Evolutionary conservation across 2,888 invertebrate species (phyloP), one percentile per base, ranked within the genome.

Genomic region (Platycheirus rosarum): DNA sequence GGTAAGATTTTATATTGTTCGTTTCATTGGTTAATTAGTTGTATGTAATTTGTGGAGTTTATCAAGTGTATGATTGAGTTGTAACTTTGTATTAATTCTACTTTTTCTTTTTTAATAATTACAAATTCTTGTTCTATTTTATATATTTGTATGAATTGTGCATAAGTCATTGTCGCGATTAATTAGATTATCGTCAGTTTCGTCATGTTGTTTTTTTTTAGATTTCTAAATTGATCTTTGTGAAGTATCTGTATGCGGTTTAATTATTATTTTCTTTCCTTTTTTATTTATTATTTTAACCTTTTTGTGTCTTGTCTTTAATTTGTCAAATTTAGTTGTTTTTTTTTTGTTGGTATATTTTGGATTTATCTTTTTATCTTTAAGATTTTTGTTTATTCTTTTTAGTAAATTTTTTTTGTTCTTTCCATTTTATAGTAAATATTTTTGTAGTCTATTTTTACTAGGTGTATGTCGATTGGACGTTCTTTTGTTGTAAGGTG

Each of bases 371-470:
- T 23, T 9, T 14, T 48, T 26, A 9, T 26, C 13, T 48, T 48
- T 7, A 14, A n/a, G 8, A 48, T 48, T 13, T 48, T 48, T 48
- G 13, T 48, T 48, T 48, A 48, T 48, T 48, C 48, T 26, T 14
- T 26, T 48, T 14, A 48, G 3, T 26, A 26, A 1, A 14, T 26
- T 48, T 48, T 48, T 16, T 8, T 32, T 32, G 29, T 32, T 32
- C 8, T 32, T 32, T 32, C 29, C 8, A 32, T n/a, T n/a, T n/a
- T n/a, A n/a, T n/a, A n/a, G n/a, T n/a, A n/a, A n/a, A n/a, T 26
- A 26, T 26, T 26, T 26, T 26, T 6, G 26, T 4, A 26, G 6
- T 26, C 26, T 26, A 26, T 26, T 6, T 26, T 26, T 26, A 2
- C 26, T 26, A 26, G 26, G 26, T 26, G 26, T 26, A 26, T 26